phyloP scores from a whole-genome alignment of 1,140 invertebrate genomes.

The Heliothis virescens region DNA sequence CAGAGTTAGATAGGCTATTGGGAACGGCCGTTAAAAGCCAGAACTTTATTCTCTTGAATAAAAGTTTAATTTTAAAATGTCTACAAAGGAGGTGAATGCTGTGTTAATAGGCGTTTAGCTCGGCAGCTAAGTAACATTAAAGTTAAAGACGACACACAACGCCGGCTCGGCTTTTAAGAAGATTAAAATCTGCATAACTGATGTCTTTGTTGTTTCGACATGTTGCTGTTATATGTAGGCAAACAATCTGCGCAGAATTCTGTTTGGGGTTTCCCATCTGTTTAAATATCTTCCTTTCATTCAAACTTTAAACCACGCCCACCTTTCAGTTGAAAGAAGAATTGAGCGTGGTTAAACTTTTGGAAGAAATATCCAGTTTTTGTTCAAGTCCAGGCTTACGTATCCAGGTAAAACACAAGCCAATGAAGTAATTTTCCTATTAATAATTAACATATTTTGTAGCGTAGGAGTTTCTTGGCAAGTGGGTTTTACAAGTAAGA shows the following conservation, averaged over 20 bases:
- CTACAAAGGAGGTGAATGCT: constrained; percentile 39
- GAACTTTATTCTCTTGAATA: neutral
- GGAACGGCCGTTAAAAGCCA: too few relatives aligned
- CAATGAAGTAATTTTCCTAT: neutral
- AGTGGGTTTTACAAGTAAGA: constrained; percentile 2
- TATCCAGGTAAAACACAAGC: neutral
- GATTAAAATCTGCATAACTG: constrained; percentile 79
- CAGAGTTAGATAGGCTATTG: too few relatives aligned
- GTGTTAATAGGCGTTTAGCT: constrained; percentile 42
- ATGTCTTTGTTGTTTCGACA: constrained; percentile 61
- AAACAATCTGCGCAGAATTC: constrained; percentile 17
- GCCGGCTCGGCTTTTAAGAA: constrained; percentile 65
- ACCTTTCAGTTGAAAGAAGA: constrained; percentile 14
- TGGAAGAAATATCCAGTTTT: neutral
- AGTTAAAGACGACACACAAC: constrained; percentile 54
- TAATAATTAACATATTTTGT: neutral
- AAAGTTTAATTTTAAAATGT: constrained; percentile 43
- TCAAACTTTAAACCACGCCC: neutral
- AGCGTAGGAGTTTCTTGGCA: neutral
- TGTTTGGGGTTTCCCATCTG: neutral
- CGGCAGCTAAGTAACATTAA: constrained; percentile 42
- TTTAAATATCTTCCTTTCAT: constrained; percentile 20
- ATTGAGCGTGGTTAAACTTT: neutral
- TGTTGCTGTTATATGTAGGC: neutral
- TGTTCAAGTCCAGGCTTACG: neutral